These are phyloP conservation scores for Saguinus midas DNA, from an alignment of 2,113 vertebrate species.

Conservation along the genomic window DNA sequence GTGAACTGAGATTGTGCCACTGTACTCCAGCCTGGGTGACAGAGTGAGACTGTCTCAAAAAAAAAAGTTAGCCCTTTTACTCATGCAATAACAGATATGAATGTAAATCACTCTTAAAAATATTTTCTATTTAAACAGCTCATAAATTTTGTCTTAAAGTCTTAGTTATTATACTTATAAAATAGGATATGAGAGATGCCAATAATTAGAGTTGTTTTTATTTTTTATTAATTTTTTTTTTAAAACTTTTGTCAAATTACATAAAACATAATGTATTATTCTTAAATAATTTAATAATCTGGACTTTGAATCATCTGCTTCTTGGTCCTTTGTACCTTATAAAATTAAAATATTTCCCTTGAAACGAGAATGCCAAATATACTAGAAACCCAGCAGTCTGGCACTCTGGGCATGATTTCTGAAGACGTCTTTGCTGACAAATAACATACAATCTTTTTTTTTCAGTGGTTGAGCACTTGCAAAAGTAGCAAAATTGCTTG, in stretches of 20 bases:
- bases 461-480: not conserved
- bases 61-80: not conserved
- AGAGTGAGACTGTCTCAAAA: no score
- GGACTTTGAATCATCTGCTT: not conserved
- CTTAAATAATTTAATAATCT: slow-evolving; percentile 3
- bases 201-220: not conserved
- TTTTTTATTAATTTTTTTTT: no score
- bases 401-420: not conserved
- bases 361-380: slow-evolving; percentile 1
- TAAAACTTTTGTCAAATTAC: no score
- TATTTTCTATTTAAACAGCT: not conserved
- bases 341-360: not conserved
- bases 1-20: no score
- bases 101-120: not conserved
- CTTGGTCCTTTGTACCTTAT: not conserved
- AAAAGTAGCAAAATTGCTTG: not conserved
- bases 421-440: not conserved
- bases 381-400: not conserved
- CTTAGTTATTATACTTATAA: not conserved
- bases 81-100: not conserved
- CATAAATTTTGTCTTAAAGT: not conserved
- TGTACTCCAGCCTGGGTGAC: no score
- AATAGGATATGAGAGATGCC: not conserved
- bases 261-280: not conserved
- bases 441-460: not conserved